A percentile compares a stretch with the other conserved stretches of the same genome.
These are phyloP conservation scores for Itoplectis maculator DNA, from an alignment of 2,888 invertebrate genomes.

Conservation along the genomic window DNA sequence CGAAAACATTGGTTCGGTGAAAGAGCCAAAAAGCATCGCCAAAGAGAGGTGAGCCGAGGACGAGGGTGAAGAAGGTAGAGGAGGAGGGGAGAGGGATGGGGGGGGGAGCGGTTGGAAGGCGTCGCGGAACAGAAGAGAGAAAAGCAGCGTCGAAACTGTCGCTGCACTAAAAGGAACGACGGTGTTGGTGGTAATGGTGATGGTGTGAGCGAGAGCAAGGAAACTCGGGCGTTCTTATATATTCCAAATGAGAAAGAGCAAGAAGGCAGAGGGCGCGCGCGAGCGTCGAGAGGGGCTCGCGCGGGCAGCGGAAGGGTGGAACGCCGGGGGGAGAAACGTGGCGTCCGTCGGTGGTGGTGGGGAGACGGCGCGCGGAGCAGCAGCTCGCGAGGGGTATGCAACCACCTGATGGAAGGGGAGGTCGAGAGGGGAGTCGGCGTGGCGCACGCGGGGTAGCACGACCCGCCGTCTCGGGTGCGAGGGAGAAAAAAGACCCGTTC, in stretches of 20 bases:
- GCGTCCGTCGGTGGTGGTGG: constrained; percentile 64
- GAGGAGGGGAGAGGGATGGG: constrained; percentile 56
- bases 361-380: no score
- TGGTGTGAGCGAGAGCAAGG: constrained; percentile 50
- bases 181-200: constrained; percentile 60
- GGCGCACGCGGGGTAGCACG: constrained; percentile 54
- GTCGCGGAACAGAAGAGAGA: constrained; percentile 18
- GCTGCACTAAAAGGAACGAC: constrained; percentile 62
- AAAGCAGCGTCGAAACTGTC: constrained; percentile 62
- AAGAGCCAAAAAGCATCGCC: constrained; percentile 7
- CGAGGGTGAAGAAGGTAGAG: constrained; percentile 67
- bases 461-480: background rate
- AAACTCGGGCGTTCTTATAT: constrained; percentile 37
- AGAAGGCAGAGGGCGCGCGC: constrained; percentile 41
- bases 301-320: constrained; percentile 54
- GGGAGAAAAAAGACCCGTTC: constrained; percentile 1
- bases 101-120: constrained; percentile 25
- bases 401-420: constrained; percentile 28
- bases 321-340: constrained; percentile 59
- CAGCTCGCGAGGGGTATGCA: constrained; percentile 35
- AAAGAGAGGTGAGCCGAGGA: constrained; percentile 20
- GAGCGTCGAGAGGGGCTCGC: constrained; percentile 21
- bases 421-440: constrained; percentile 11
- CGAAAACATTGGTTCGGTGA: constrained; percentile 11
- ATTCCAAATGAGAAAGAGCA: constrained; percentile 56